Base-by-base conservation (phyloP, 2,888 invertebrate species). In the Himalopsyche tibetana region DNA sequence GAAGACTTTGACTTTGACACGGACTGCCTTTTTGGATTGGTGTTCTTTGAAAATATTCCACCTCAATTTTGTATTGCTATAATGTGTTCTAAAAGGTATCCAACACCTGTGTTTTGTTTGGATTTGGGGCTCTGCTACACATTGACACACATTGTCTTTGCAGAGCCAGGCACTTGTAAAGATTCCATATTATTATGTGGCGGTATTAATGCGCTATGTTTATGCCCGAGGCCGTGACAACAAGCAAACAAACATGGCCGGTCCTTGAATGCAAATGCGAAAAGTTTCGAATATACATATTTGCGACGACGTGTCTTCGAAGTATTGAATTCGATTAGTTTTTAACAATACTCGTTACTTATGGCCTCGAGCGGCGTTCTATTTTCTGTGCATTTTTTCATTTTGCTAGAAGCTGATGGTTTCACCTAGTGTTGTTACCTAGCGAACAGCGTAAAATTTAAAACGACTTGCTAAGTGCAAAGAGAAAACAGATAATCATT, bases 161-260 rank as follows among this genome's bases (percentile, higher is more conserved):
- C 8, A 19, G 19, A 36, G 42, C 80, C 56, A n/a, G 40, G 55
- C 84, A 56, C 55, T 84, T 80, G 84, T 40, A 55, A n/a, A 80
- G 83, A 79, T 51, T 83, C 79, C 45, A 17, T 63, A 63, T 63
- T 63, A 63, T 63, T 63, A 63, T 63, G 28, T 63, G n/a, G 9
- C 63, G 63, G 63, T 11, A 63, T 63, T 56, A 63, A 28, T 63
- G 19, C 63, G 63, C 63, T 63, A 19, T 63, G 63, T 63, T 63
- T 63, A 63, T 8, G 63, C 63, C 63, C 19, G 63, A 63, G 38
- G 17, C 83, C 83, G 51, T 83, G 79, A 45, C 55, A 45, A 69
- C 45, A 69, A 51, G 42, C 36, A 51, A 28, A 63, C 11, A 82
- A 17, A 45, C 11, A 15, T 17, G 83, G 38, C 38, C 82, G 19